Evolutionary conservation across 2,113 vertebrate genomes (phyloP).

Genomic region (Cyanoramphus novaezelandiae): DNA sequence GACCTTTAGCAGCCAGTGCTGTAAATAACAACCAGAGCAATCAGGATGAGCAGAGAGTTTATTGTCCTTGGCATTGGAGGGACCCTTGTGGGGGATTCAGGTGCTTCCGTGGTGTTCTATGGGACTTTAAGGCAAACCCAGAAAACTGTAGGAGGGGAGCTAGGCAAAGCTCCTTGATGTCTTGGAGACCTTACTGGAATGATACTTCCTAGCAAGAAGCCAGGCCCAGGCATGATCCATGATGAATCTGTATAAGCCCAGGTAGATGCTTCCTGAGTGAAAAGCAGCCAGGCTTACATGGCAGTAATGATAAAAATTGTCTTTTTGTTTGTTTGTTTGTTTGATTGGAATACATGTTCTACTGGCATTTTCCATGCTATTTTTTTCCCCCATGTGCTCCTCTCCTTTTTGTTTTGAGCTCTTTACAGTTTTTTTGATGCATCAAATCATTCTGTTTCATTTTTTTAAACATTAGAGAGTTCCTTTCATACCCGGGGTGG

Average conservation of each 20-base stretch:
- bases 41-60: not conserved
- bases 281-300: not conserved
- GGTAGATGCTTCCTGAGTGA: not conserved
- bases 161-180: not conserved
- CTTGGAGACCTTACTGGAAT: not conserved
- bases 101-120: not conserved
- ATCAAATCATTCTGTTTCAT: not conserved
- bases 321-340: not conserved
- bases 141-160: not conserved
- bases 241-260: not conserved
- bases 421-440: not conserved
- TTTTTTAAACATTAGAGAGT: not conserved
- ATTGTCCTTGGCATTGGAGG: not conserved
- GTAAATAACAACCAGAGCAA: not conserved
- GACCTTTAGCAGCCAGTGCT: not conserved
- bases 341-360: not conserved
- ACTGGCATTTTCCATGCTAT: not conserved
- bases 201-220: not conserved
- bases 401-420: not conserved
- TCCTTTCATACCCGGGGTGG: not conserved
- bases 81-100: not conserved
- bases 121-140: not conserved
- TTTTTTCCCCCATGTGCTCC: not conserved
- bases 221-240: not conserved
- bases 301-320: not conserved